Evolutionary conservation across 2,113 vertebrate genomes (phyloP).

Genomic region (Lepidiolamprologus cunningtoni): DNA sequence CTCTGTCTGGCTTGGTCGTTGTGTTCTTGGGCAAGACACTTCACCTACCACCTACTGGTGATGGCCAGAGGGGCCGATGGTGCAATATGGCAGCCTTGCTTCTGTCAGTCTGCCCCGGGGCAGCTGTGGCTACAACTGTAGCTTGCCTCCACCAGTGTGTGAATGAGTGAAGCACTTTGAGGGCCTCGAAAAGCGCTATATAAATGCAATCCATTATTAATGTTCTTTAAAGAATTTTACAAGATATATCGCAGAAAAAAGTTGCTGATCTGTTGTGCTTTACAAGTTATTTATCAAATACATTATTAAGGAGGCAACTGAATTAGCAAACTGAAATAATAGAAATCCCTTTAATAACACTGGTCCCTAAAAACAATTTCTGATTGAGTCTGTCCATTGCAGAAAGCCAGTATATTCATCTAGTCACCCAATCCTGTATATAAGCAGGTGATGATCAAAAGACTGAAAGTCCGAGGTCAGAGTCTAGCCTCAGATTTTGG

Average conservation of each 20-base stretch:
- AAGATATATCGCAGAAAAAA: background rate
- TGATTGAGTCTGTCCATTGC: rapidly evolving
- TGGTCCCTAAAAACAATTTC: background rate
- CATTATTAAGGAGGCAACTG: background rate
- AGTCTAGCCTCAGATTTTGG: background rate
- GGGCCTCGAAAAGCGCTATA: background rate
- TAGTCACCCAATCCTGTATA: background rate
- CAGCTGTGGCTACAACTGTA: background rate
- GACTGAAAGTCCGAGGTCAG: background rate
- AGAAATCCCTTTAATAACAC: background rate
- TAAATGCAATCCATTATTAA: background rate
- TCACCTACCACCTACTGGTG: background rate
- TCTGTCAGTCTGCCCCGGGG: background rate
- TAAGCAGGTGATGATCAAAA: background rate
- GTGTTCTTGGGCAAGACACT: background rate
- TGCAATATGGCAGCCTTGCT: background rate
- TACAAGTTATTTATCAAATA: background rate
- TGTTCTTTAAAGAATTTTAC: background rate
- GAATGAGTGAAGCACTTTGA: background rate
- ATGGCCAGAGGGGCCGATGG: background rate
- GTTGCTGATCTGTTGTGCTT: background rate
- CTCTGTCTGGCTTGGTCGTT: background rate
- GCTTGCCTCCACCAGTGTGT: background rate
- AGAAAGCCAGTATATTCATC: background rate
- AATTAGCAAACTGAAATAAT: background rate